phyloP scores from a whole-genome alignment of 2,888 invertebrate genomes.

The Parnassius mnemosyne region DNA sequence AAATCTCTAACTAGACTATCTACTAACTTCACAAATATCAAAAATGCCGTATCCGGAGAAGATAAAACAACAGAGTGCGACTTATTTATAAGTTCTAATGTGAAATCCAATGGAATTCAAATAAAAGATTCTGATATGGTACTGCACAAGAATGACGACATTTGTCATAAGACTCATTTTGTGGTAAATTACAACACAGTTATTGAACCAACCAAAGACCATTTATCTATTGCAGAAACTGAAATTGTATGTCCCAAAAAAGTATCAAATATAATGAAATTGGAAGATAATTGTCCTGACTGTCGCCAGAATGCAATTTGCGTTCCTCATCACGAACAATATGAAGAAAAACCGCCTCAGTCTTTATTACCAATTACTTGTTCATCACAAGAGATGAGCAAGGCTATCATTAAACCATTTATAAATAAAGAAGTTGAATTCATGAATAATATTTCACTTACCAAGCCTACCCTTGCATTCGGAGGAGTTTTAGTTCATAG shows the following conservation, averaged over 20 bases:
- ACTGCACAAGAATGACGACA: slow-evolving; percentile 32
- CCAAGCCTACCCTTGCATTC: slow-evolving; percentile 47
- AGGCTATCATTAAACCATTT: slow-evolving; percentile 33
- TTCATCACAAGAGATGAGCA: slow-evolving; percentile 35
- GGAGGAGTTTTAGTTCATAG: slow-evolving; percentile 68
- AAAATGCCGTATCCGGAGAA: background rate
- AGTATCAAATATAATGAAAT: slow-evolving; percentile 39
- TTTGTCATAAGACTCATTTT: slow-evolving; percentile 34
- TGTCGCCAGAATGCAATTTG: slow-evolving; percentile 29
- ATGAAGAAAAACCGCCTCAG: slow-evolving; percentile 26
- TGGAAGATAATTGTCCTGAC: slow-evolving; percentile 43
- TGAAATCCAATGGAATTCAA: slow-evolving; percentile 46
- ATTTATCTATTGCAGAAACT: slow-evolving; percentile 34
- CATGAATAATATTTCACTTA: slow-evolving; percentile 29
- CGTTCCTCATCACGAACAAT: slow-evolving; percentile 21
- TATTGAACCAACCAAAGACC: background rate
- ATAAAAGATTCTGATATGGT: slow-evolving; percentile 48
- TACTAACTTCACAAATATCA: slow-evolving; percentile 1
- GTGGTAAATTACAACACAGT: slow-evolving; percentile 18
- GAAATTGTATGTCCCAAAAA: slow-evolving; percentile 35
- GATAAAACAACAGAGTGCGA: slow-evolving; percentile 14
- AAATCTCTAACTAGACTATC: slow-evolving; percentile 30
- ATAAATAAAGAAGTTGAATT: slow-evolving; percentile 30
- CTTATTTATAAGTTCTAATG: slow-evolving; percentile 38
- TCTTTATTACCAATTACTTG: slow-evolving; percentile 4